Base-by-base conservation (phyloP, 2,888 invertebrate species). In the Apamea monoglypha region DNA sequence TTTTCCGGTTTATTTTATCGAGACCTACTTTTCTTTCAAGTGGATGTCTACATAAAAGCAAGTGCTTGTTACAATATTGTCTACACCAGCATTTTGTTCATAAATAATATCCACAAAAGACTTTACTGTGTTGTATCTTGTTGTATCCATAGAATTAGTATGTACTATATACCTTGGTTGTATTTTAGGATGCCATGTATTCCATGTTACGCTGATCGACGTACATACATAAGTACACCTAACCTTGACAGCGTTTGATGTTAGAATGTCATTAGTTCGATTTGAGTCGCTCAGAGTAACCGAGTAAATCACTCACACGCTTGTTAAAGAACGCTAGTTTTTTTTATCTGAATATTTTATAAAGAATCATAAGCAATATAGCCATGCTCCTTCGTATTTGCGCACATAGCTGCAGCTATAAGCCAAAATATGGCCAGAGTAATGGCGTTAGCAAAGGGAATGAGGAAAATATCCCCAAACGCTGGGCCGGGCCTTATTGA, bases 401-500 rank as follows among this genome's bases (percentile, higher is more conserved):
- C 83, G 63, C 12, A 72, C 61, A 74, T 76, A 78, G n/a, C 64
- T 74, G 68, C 32, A 74, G 50, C 47, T 36, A 73, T 66, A 70
- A 36, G 29, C 68, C 56, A 74, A 86, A 83, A 77, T 82, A 82
- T 76, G 53, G n/a, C 80, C 29, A 16, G 7, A 79, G 78, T 84
- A 82, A 88, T 88, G 76, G 78, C 78, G 64, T 63, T 76, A 59
- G 75, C 63, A 69, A 66, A 76, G 67, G 79, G 80, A 75, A 79
- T 66, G 66, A 78, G 79, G 76, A 87, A 87, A 89, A 88, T 88
- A 87, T 89, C 78, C 66, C 64, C 25, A 61, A 76, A 74, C 80
- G 75, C 53, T 74, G 70, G 70, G 59, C 69, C 61, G 32, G 73
- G 29, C 69, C 81, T 74, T 87, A 89, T 89, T 89, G 89, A 90